Base-by-base conservation (phyloP, 2,888 invertebrate genomes). In the Helobdella robusta region DNA sequence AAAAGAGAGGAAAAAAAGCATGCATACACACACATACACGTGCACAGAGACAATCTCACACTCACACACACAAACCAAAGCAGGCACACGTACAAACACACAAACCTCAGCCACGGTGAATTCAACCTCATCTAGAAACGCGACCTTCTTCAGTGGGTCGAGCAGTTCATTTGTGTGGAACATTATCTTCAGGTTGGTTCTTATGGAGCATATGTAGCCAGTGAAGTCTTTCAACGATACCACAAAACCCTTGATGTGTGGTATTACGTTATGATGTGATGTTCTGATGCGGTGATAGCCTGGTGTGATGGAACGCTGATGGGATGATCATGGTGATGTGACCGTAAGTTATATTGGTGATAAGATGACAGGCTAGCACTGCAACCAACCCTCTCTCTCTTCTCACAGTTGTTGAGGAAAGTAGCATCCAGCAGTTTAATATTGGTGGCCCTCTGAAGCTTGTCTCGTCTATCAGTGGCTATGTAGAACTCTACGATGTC, bases 111-210 rank as follows among this genome's bases (percentile, higher is more conserved):
- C 84, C 68, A 91, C 88, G 23, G 94, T 77, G 63, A 95, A 95
- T 83, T 95, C 94, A 40, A 95, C 95, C 30, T 94, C 91, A 83
- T 95, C 95, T 8, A 65, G 59, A 32, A 66, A 50, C 50, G 59
- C 66, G 18, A 68, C 36, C 44, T 92, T 86, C 85, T 74, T 91
- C 91, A 64, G 92, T 84, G 78, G 92, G 91, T 94, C 93, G 80
- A 88, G 89, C 80, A 93, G 94, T 80, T 89, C 89, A 79, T 91
- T 92, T 81, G 92, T 95, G 84, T 95, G 95, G 84, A 95, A 95
- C 84, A 95, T 95, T 73, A 95, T 84, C 72, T 62, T 62, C 34
- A 30, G 34, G 35, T 62, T 62, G 20, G 62, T 34, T 15, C 44
- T 62, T 25, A 62, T 48, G 11, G 50, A 62, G 48, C 62, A 62